Conservation (phyloP, 2,888 invertebrate species). For the Byasa hedistus region DNA sequence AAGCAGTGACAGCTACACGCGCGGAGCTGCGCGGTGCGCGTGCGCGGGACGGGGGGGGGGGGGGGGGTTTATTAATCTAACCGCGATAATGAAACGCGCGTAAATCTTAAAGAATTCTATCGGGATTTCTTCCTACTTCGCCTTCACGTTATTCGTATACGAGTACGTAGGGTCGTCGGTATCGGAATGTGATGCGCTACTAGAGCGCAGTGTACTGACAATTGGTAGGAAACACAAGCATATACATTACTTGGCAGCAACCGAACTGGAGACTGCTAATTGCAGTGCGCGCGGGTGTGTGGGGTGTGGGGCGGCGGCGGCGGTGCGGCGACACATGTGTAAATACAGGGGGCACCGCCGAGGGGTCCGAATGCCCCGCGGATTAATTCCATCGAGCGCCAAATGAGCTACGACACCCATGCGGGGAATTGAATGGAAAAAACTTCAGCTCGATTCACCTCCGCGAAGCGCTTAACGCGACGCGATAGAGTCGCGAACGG, state of each 20-base stretch:
- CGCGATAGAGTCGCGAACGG: constrained; percentile 42
- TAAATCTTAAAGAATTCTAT: too few species aligned
- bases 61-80: too few species aligned
- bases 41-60: too few species aligned
- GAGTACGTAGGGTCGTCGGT: too few species aligned
- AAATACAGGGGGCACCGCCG: constrained; percentile 50
- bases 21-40: too few species aligned
- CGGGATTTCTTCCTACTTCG: too few species aligned
- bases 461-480: constrained; percentile 36
- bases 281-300: constrained; percentile 55
- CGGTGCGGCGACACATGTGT: constrained; percentile 56
- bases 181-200: too few species aligned
- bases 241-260: too few species aligned
- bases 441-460: constrained; percentile 38
- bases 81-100: too few species aligned
- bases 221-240: too few species aligned
- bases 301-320: constrained; percentile 38
- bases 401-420: constrained; percentile 75
- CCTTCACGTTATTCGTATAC: too few species aligned
- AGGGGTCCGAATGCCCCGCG: constrained; percentile 62
- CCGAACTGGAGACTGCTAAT: constrained; percentile 52
- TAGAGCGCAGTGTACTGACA: too few species aligned
- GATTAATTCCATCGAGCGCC: constrained; percentile 77
- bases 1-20: constrained; percentile 31
- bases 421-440: constrained; percentile 53